phyloP scores from a whole-genome alignment of 37 sponge, comb jelly and placozoan genomes.

The Corticium candelabrum region DNA sequence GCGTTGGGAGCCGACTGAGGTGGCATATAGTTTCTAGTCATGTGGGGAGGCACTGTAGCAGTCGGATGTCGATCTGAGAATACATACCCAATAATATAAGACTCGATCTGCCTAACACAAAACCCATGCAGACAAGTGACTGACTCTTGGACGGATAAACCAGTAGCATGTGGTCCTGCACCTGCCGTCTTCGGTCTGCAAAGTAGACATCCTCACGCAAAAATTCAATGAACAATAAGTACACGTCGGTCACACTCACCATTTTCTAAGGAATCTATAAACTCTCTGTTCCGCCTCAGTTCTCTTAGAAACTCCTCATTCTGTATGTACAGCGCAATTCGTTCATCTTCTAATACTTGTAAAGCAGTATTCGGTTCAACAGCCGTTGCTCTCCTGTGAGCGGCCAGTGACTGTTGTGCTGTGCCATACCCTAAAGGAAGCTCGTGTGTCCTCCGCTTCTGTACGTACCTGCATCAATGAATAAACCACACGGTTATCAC shows the following conservation, averaged over 20 bases:
- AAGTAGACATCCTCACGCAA: not conserved
- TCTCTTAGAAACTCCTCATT: constrained; percentile 2
- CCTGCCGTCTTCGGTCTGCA: not conserved
- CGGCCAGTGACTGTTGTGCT: no score
- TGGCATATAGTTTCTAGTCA: not conserved
- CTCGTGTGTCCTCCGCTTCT: no score
- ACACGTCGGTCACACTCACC: no score
- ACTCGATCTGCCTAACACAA: no score
- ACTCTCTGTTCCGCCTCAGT: constrained; percentile 6
- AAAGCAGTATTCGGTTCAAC: no score
- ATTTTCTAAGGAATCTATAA: not conserved
- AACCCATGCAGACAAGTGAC: not conserved
- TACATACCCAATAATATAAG: not conserved
- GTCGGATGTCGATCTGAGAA: not conserved
- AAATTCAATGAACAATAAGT: no score
- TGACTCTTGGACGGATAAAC: not conserved
- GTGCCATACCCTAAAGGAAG: no score
- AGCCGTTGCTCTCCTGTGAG: no score
- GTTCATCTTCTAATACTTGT: not conserved
- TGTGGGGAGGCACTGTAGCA: not conserved
- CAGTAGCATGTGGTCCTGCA: not conserved
- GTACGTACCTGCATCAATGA: no score
- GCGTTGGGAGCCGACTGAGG: not conserved
- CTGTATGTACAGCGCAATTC: not conserved
- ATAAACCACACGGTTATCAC: no score